Evolutionary conservation across 2,888 invertebrate genomes (phyloP).

Genomic region (Tetranychus truncatus): DNA sequence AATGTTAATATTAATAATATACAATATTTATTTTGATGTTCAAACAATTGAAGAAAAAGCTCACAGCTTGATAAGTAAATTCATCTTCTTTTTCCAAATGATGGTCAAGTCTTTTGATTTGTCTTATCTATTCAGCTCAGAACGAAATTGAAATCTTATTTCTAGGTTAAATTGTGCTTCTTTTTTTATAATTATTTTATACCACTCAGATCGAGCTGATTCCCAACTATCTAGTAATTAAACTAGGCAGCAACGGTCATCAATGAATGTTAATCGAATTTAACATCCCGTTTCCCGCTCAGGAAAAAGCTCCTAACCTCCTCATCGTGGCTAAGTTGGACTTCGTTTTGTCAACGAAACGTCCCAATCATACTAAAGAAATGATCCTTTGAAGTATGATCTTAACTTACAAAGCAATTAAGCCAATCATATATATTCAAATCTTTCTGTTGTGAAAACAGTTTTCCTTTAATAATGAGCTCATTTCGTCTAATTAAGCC

Average conservation of each 20-base stretch:
- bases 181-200: background rate
- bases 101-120: too few species aligned
- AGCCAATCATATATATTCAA: background rate
- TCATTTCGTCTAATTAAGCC: too few species aligned
- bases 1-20: too few species aligned
- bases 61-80: too few species aligned
- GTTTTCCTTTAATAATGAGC: too few species aligned
- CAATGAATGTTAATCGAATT: conserved; percentile 13
- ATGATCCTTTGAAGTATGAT: conserved; percentile 24
- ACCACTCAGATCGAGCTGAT: conserved; percentile 21
- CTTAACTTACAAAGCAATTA: background rate
- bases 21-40: too few species aligned
- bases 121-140: too few species aligned
- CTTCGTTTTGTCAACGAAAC: conserved; percentile 20
- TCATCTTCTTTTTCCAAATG: too few species aligned
- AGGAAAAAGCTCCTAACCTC: conserved; percentile 18
- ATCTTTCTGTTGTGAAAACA: background rate
- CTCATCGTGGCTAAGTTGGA: conserved; percentile 20
- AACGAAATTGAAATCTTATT: too few species aligned
- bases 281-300: conserved; percentile 19
- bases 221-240: conserved; percentile 13
- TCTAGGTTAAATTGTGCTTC: background rate
- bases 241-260: conserved; percentile 18
- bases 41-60: too few species aligned
- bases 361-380: conserved; percentile 21